A percentile compares a stretch with the other conserved stretches of the same genome.
These are phyloP conservation scores for Penaeus japonicus DNA, from an alignment of 1,140 invertebrate species.

Conservation along the genomic window DNA sequence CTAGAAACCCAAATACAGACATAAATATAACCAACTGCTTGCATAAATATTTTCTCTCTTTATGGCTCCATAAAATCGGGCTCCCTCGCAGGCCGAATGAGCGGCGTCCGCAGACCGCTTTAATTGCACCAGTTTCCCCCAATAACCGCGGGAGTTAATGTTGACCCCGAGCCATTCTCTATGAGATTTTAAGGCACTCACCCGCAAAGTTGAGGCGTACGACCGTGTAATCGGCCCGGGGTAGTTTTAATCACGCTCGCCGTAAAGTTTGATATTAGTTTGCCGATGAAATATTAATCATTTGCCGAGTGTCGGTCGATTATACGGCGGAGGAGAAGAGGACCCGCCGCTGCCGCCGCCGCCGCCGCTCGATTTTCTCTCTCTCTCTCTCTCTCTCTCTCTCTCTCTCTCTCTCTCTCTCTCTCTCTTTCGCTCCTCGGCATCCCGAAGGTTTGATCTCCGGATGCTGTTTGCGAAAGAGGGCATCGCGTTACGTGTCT, in stretches of 20 bases:
- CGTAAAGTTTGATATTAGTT: conserved; percentile 16
- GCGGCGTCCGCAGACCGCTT: neutral
- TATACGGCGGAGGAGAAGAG: no score
- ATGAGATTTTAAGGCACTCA: conserved; percentile 37
- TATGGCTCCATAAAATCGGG: no score
- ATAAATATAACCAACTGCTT: neutral
- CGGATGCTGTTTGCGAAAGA: no score
- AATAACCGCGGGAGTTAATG: conserved; percentile 10
- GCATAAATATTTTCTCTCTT: no score
- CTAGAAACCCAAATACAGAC: neutral
- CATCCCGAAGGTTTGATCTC: no score
- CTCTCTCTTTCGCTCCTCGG: no score
- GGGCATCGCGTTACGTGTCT: no score
- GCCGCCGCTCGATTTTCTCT: neutral
- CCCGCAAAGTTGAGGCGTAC: conserved; percentile 11
- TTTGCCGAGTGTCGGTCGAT: neutral
- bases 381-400: no score
- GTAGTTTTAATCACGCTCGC: conserved; percentile 10
- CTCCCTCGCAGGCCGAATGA: neutral
- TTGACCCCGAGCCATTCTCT: neutral
- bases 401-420: no score
- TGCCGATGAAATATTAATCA: conserved; percentile 16
- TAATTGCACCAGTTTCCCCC: conserved; percentile 18
- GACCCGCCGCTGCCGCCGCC: neutral
- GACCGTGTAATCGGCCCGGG: neutral